Base-by-base conservation (phyloP, 2,113 vertebrate genomes). In the Motacilla alba region DNA sequence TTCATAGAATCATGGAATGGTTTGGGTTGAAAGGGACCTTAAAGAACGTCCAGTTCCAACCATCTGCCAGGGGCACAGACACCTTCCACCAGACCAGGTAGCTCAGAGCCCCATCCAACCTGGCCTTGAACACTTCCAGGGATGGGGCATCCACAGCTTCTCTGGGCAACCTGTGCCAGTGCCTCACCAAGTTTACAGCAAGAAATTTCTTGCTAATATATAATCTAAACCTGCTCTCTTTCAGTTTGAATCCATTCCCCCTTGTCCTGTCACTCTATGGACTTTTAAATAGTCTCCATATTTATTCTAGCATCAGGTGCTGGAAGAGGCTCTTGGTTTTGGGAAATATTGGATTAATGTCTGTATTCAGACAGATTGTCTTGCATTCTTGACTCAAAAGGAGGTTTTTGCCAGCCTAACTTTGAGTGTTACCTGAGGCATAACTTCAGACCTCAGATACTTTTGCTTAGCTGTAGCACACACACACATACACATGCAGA, bases 11-110 rank as follows among this genome's bases (percentile, higher is more conserved):
- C 11, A 35, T 21, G 7, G 67, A 8, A 74, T 30, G 15, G 8
- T 33, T 37, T 74, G 52, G 15, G 10, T 59, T 67, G 52, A 6
- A 67, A 39, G 10, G 15, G 15, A n/a, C 19, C 33, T 28, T 52
- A 39, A 39, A 23, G 6, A 44, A 2, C 33, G 46, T 17, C 24
- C 4, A 24, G 10, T 28, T 59, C 8, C 44, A 52, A 4, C 3
- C 9, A 22, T 3, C 19, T 67, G 13, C 31, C 0, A 0, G 30
- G 44, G 22, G 0, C 44, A 52, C 33, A 27, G 13, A 9, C 33
- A n/a, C 7, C 37, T 81, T 37, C 31, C 15, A 23, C 12, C 19
- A 11, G 12, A 13, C 4, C 37, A 52, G 37, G 1, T 8, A 0
- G 15, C 44, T 74, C 37, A 81, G 8, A 35, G n/a, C 5, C 15